Evolutionary conservation across 2,797 vertebrate species (phyloP).

Genomic region (Microhierax caerulescens): DNA sequence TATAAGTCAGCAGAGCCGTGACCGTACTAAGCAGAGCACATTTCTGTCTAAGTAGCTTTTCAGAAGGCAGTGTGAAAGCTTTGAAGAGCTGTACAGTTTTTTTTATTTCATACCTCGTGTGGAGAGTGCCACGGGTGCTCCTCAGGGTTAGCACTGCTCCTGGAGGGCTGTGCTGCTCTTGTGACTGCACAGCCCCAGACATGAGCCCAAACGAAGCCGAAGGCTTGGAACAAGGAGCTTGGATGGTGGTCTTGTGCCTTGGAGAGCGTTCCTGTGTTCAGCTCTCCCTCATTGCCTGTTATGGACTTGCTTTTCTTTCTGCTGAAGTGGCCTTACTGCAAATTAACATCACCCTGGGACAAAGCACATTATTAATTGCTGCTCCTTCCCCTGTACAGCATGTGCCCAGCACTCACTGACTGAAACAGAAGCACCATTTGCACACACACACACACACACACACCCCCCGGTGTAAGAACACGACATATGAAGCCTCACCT

Average conservation of each 20-base stretch:
- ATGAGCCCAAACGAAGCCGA: background rate
- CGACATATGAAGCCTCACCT: background rate
- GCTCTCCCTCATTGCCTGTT: background rate
- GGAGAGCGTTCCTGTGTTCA: fast-evolving
- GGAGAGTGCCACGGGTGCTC: background rate
- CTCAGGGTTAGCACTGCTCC: background rate
- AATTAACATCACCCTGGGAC: background rate
- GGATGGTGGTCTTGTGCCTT: background rate
- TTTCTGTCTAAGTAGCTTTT: background rate
- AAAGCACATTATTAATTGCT: background rate
- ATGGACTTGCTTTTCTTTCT: background rate
- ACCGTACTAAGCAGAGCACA: background rate
- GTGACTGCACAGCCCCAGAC: background rate
- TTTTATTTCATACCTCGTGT: background rate
- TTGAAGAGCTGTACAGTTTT: background rate
- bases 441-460: fast-evolving
- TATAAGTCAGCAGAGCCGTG: background rate
- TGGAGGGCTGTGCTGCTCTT: background rate
- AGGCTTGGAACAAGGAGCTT: background rate
- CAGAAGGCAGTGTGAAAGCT: background rate
- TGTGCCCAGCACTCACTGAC: background rate
- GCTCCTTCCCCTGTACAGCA: background rate
- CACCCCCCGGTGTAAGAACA: fast-evolving
- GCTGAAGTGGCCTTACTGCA: background rate
- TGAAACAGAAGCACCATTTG: background rate